Base-by-base conservation (phyloP, 1,140 invertebrate species). In the Heterodera schachtii region DNA sequence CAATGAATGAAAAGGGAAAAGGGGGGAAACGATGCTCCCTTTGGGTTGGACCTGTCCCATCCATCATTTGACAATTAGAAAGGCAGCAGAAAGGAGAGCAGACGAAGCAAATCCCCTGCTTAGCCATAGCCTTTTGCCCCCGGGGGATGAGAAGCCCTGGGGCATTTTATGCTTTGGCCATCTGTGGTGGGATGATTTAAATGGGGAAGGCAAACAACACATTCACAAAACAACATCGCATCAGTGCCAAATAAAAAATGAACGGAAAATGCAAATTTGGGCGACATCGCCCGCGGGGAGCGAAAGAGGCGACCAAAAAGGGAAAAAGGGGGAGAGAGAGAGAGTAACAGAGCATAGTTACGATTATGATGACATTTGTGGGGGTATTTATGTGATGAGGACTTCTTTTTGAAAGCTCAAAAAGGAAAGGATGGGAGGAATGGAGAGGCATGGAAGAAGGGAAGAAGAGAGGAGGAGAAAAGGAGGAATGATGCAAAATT, bases 81-180 rank as follows among this genome's bases (percentile, higher is more conserved):
- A 52, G 11, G 49, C 49, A 52, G 49, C 49, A 52, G 49, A 52
- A 52, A 31, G 31, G 31, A 31, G 31, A 31, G 31, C 31, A 31
- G 31, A 31, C 31, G 31, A 31, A 31, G 31, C 31, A 31, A 31
- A 31, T 31, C 31, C 31, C 31, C 31, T 31, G 31, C 31, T 31
- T 52, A 11, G 6, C 49, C 49, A 8, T 52, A 52, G 49, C 6
- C 57, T 60, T 60, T 60, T 60, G 9, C 11, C 57, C 57, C 11
- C 57, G 9, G 57, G 57, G 57, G 16, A 60, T 60, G 57, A 60
- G 16, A 16, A 19, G 11, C 57, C 57, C 57, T 16, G 16, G 57
- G 57, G 57, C 57, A 60, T 60, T 60, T 60, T 60, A 60, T 60
- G 57, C 57, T 60, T 60, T 60, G 57, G 57, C 57, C 57, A 60